Conservation (phyloP, 2,113 vertebrate genomes). For the Anhinga anhinga region DNA sequence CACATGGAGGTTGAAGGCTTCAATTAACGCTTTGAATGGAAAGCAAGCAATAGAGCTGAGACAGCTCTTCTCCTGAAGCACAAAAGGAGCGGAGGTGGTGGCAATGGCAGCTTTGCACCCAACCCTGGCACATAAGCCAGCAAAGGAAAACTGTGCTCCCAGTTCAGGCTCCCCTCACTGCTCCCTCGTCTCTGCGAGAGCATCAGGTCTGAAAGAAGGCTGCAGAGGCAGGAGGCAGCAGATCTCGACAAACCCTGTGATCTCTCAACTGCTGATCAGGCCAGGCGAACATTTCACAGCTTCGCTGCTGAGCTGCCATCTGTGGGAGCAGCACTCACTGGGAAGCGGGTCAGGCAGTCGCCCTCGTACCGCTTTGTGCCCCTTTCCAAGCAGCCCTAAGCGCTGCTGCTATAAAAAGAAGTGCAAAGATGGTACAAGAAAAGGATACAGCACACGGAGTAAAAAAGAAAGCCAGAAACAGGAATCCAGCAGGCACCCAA, state of each 20-base stretch:
- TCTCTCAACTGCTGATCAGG: not conserved
- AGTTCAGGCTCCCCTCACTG: not conserved
- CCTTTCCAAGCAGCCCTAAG: not conserved
- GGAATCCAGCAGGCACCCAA: not conserved
- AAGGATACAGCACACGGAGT: not conserved
- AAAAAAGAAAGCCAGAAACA: not conserved
- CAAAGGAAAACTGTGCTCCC: not conserved
- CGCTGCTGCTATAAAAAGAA: not conserved
- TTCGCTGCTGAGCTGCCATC: not conserved
- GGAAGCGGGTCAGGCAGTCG: not conserved
- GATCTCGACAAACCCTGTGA: not conserved
- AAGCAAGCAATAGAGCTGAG: not conserved
- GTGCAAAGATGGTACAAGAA: not conserved
- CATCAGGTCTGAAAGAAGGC: not conserved
- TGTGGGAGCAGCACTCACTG: not conserved
- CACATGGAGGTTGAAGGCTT: not conserved
- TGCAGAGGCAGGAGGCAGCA: not conserved
- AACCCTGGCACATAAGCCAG: not conserved
- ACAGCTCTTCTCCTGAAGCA: not conserved
- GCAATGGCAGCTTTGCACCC: not conserved
- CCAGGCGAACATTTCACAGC: not conserved
- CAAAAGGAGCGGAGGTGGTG: not conserved
- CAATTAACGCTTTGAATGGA: not conserved
- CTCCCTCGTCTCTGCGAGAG: accelerated
- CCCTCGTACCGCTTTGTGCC: not conserved